phyloP scores from a whole-genome alignment of 2,888 invertebrate genomes.

The Epinotia nisella region DNA sequence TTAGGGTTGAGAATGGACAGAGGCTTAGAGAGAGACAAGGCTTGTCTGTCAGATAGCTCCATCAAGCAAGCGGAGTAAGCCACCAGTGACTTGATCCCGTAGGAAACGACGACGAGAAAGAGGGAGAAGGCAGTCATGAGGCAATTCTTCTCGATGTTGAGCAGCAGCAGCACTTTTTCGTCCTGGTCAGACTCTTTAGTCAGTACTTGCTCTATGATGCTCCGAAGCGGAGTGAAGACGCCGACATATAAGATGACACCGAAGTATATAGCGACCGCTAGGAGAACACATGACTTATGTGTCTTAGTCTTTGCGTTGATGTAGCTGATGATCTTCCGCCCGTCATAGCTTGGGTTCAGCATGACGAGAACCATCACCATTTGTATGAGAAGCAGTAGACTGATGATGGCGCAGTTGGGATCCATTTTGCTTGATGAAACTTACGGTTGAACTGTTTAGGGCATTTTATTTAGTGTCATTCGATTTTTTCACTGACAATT shows the following conservation, averaged over 20 bases:
- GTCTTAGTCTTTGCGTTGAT: constrained; percentile 54
- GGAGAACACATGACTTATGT: constrained; percentile 54
- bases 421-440: constrained; percentile 62
- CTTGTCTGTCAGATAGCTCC: constrained; percentile 52
- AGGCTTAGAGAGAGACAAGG: constrained; percentile 48
- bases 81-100: constrained; percentile 64
- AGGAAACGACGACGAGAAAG: constrained; percentile 67
- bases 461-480: constrained; percentile 5
- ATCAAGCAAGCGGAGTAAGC: constrained; percentile 63
- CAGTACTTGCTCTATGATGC: constrained; percentile 60
- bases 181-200: constrained; percentile 55
- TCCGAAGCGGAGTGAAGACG: constrained; percentile 67
- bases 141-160: constrained; percentile 69
- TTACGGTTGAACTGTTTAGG: not conserved
- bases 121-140: constrained; percentile 74
- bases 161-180: constrained; percentile 62
- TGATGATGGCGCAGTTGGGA: constrained; percentile 58
- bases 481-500: not conserved
- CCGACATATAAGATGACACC: constrained; percentile 65
- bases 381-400: constrained; percentile 65
- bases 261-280: constrained; percentile 58
- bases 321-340: constrained; percentile 58
- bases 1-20: constrained; percentile 47
- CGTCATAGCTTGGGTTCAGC: constrained; percentile 71
- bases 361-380: constrained; percentile 66